phyloP scores from a whole-genome alignment of 1,140 invertebrate genomes.

The Acromyrmex heyeri region DNA sequence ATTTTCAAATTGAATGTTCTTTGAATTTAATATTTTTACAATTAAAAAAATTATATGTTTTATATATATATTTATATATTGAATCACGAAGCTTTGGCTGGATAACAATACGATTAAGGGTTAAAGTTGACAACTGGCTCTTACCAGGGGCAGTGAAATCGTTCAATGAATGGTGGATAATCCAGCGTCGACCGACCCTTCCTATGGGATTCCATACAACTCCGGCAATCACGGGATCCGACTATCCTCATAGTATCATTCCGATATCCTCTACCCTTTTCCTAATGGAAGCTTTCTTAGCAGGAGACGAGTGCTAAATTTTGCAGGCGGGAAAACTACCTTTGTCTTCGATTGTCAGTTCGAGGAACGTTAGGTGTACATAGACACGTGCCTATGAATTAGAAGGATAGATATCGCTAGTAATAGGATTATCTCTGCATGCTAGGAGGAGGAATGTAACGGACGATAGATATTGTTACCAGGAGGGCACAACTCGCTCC shows the following conservation, averaged over 20 bases:
- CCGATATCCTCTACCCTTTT: conserved; percentile 39
- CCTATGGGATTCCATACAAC: conserved; percentile 40
- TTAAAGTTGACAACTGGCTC: conserved; percentile 39
- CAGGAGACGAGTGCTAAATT: neutral
- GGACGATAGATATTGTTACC: conserved; percentile 47
- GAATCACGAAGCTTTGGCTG: neutral
- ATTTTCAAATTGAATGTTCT: neutral
- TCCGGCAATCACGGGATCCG: conserved; percentile 41
- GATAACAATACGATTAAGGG: conserved; percentile 12
- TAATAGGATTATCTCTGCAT: conserved; percentile 82
- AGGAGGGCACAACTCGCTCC: conserved; percentile 74
- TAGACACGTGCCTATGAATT: conserved; percentile 80
- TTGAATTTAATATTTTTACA: neutral
- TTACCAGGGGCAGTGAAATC: neutral
- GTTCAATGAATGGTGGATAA: conserved; percentile 46
- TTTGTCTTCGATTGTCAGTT: conserved; percentile 62
- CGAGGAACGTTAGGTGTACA: conserved; percentile 80
- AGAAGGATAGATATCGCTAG: conserved; percentile 81
- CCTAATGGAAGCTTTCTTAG: conserved; percentile 22
- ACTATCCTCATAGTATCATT: conserved; percentile 45
- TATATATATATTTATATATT: neutral
- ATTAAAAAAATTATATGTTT: neutral
- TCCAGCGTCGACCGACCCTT: conserved; percentile 15
- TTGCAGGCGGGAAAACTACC: neutral
- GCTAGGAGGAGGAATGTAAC: conserved; percentile 21